Conservation (phyloP, 2,888 invertebrate genomes). For the Diaphora mendica region DNA sequence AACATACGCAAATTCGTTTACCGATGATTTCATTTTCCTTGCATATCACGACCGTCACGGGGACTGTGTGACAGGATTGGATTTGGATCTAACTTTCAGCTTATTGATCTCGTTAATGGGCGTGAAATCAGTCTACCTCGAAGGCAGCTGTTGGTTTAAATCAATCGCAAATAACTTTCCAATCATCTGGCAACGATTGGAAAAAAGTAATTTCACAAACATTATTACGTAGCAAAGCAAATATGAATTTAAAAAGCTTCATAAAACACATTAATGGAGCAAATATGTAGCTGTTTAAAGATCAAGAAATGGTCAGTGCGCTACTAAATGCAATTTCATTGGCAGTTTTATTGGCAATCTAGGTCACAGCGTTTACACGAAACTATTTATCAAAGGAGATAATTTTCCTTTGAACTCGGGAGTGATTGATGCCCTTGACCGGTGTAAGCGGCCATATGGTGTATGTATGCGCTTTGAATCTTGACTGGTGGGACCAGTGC, state of each 20-base stretch:
- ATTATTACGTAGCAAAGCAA: conserved; percentile 25
- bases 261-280: conserved; percentile 24
- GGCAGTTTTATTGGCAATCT: conserved; percentile 55
- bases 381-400: conserved; percentile 54
- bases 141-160: conserved; percentile 63
- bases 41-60: conserved; percentile 48
- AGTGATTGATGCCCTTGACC: conserved; percentile 70
- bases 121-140: conserved; percentile 65
- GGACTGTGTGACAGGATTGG: conserved; percentile 51
- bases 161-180: conserved; percentile 63
- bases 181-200: conserved; percentile 57
- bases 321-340: conserved; percentile 50
- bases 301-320: conserved; percentile 28
- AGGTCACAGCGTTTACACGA: conserved; percentile 58
- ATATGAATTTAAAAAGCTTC: conserved; percentile 22
- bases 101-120: conserved; percentile 61
- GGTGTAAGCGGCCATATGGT: conserved; percentile 67
- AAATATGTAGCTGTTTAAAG: conserved; percentile 37
- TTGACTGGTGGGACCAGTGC: conserved; percentile 61
- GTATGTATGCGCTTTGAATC: conserved; percentile 58
- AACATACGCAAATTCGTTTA: conserved; percentile 53
- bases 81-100: conserved; percentile 52
- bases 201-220: conserved; percentile 36
- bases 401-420: conserved; percentile 63
- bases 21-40: conserved; percentile 61